Base-by-base conservation (phyloP, 2,797 vertebrate species). In the Dipus sagitta region DNA sequence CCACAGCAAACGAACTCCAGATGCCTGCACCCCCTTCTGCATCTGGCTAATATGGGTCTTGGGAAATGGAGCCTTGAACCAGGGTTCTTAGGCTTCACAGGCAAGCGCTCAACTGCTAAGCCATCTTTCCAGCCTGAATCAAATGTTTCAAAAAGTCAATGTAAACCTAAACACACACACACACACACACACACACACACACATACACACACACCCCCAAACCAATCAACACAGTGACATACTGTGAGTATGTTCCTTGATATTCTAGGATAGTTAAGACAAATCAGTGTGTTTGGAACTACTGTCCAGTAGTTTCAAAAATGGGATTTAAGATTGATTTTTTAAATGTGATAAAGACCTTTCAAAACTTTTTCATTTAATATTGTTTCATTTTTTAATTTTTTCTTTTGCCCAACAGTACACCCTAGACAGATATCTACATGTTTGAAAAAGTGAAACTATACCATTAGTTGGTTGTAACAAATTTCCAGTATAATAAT, bases 401-500 rank as follows among this genome's bases (percentile, higher is more conserved):
- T 93, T 94, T 94, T 94, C 75, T 97, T 88, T 97, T 80, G 75
- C 70, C 84, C n/a, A 75, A 81, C 34, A 95, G 85, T 70, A 77
- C 90, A 96, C 95, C 92, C 93, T 94, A 96, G 96, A 94, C 94
- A 97, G 96, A 97, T 91, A 97, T 96, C 94, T 98, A 97, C 97
- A 97, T 97, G 95, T 89, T 97, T 96, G 97, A 97, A 96, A 96
- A 97, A 98, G 98, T 96, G 96, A 98, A 98, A 97, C 86, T 26
- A 24, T 91, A 91, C 88, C 82, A 64, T 97, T 98, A 88, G 62
- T 97, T 95, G 90, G 85, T 96, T 97, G 88, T 93, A 96, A 97
- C 93, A 97, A 97, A 97, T 88, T 98, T 97, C 96, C 97, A 94
- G 89, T 94, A 90, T 97, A 97, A 97, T 97, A 96, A 97, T 97